Evolutionary conservation across 2,888 invertebrate species (phyloP).

Genomic region (Cylloceria caligata): DNA sequence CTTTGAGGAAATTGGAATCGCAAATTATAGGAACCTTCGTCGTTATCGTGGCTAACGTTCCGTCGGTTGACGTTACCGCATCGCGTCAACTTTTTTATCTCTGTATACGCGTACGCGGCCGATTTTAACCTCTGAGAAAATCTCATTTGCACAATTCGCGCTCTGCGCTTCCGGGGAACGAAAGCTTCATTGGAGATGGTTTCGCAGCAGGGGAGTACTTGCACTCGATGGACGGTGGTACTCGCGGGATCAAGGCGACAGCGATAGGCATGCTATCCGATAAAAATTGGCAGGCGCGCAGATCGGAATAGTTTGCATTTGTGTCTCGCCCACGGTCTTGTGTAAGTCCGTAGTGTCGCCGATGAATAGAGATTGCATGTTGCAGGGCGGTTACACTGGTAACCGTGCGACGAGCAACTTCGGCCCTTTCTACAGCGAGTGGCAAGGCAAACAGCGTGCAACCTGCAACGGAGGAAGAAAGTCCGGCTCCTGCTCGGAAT

Average conservation of each 20-base stretch:
- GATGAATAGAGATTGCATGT: constrained; percentile 41
- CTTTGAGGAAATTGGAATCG: neutral
- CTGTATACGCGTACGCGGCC: neutral
- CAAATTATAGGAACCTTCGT: neutral
- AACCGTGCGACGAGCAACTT: neutral
- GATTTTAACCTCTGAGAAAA: constrained; percentile 1
- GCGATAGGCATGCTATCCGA: constrained; percentile 43
- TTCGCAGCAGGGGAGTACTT: neutral
- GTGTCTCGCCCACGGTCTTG: constrained; percentile 27
- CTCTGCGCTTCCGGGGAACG: neutral
- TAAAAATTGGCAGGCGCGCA: constrained; percentile 41
- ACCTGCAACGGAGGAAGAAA: constrained; percentile 27
- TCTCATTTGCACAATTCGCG: constrained; percentile 1
- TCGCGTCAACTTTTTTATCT: neutral
- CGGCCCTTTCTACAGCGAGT: neutral
- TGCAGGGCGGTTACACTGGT: constrained; percentile 7
- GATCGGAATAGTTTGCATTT: constrained; percentile 36
- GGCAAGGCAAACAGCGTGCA: constrained; percentile 1
- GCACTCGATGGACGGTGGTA: constrained; percentile 11
- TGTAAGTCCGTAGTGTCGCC: too few relatives aligned
- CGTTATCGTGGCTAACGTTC: neutral
- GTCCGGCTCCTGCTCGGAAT: constrained; percentile 35
- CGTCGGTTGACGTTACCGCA: neutral
- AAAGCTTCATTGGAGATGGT: neutral
- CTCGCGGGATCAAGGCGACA: constrained; percentile 23